These are phyloP conservation scores for Acleris cristana DNA, from an alignment of 2,888 invertebrate species.

Conservation along the genomic window DNA sequence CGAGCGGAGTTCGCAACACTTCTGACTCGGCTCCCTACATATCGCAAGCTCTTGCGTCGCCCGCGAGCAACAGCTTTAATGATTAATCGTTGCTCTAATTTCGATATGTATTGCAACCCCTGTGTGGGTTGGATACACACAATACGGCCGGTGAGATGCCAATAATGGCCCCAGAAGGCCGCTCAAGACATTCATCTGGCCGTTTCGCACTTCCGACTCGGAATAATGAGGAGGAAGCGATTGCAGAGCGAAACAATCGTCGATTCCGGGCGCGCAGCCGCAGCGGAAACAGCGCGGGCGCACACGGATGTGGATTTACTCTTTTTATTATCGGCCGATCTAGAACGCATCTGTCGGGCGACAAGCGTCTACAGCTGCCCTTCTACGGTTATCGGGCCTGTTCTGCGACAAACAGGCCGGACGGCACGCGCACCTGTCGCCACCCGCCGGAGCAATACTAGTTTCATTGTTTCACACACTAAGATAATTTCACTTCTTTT, in stretches of 20 bases:
- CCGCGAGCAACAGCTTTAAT: constrained; percentile 62
- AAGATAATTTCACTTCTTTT: constrained; percentile 50
- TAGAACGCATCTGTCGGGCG: constrained; percentile 80
- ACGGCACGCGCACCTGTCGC: constrained; percentile 75
- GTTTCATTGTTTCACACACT: constrained; percentile 44
- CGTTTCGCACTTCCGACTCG: constrained; percentile 70
- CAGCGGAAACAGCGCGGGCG: constrained; percentile 73
- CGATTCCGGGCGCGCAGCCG: constrained; percentile 70
- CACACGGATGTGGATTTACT: constrained; percentile 75
- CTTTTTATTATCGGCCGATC: constrained; percentile 78
- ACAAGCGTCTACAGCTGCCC: constrained; percentile 75
- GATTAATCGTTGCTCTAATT: constrained; percentile 68
- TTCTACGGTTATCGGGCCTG: constrained; percentile 65
- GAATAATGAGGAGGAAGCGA: constrained; percentile 76
- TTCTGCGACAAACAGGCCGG: constrained; percentile 50
- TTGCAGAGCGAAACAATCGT: constrained; percentile 75
- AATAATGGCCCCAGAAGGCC: constrained; percentile 27
- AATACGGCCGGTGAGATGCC: constrained; percentile 8
- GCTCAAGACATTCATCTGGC: constrained; percentile 54
- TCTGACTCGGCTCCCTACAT: constrained; percentile 62
- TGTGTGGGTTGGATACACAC: constrained; percentile 36
- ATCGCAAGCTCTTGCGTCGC: constrained; percentile 80
- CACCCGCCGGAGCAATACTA: constrained; percentile 50
- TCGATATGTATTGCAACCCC: constrained; percentile 49
- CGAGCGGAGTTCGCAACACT: constrained; percentile 67